Evolutionary conservation across 2,113 vertebrate genomes (phyloP).

Genomic region (Chrysemys picta): DNA sequence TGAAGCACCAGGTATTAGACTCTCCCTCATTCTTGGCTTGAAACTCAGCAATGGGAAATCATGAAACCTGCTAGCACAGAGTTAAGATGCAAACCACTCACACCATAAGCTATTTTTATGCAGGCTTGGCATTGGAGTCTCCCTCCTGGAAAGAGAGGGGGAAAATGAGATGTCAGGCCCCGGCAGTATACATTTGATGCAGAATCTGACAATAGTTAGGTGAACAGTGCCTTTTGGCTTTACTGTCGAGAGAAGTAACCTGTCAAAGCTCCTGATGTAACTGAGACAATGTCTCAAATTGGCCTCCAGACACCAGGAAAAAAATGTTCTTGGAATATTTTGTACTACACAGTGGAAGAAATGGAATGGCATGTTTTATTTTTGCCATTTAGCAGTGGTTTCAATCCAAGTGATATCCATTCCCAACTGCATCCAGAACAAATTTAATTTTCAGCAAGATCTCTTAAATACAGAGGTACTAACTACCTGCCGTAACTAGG

Average conservation of each 20-base stretch:
- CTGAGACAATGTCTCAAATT: background rate
- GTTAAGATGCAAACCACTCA: background rate
- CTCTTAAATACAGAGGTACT: background rate
- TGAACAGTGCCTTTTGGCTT: conserved; percentile 27
- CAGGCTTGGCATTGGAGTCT: conserved; percentile 3
- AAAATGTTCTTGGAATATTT: background rate
- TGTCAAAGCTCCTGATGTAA: conserved; percentile 36
- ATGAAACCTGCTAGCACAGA: background rate
- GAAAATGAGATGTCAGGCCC: conserved; percentile 37
- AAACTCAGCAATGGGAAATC: background rate
- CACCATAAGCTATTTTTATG: conserved; percentile 43
- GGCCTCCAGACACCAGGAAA: background rate
- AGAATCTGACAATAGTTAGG: conserved; percentile 57
- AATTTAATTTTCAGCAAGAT: background rate
- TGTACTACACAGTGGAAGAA: background rate
- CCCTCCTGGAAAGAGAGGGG: background rate
- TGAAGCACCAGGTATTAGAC: background rate
- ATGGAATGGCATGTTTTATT: background rate
- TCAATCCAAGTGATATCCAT: background rate
- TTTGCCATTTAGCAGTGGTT: background rate
- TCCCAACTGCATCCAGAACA: background rate
- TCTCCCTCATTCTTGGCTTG: background rate
- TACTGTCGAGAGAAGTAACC: conserved; percentile 29
- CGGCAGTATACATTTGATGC: background rate
- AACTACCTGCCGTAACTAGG: background rate